A percentile compares a stretch with the other conserved stretches of the same genome.
phyloP scores from a whole-genome alignment of 2,888 invertebrate genomes.

The Lasioglossum lativentre region DNA sequence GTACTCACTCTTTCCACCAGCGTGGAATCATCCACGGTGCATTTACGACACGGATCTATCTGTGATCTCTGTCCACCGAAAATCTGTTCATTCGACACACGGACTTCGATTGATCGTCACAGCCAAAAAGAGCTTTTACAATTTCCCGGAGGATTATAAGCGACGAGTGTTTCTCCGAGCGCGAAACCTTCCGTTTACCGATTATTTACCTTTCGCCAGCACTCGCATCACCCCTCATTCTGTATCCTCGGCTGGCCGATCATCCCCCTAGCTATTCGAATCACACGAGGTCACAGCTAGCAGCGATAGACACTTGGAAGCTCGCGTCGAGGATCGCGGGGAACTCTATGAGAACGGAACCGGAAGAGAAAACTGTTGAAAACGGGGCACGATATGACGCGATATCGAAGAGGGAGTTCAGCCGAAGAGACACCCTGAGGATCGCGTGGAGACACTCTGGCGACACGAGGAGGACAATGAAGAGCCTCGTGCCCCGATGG shows the following conservation, averaged over 20 bases:
- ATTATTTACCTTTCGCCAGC: slow-evolving; percentile 20
- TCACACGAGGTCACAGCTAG: background rate
- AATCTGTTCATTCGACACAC: background rate
- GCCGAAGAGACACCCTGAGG: background rate
- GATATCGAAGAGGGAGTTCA: background rate
- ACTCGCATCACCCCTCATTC: slow-evolving; percentile 25
- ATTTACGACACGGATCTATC: background rate
- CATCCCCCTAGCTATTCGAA: slow-evolving; percentile 5
- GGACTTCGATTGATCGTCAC: no score
- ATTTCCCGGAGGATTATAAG: no score
- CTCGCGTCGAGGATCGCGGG: background rate
- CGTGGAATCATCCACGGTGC: background rate
- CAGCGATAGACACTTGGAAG: background rate
- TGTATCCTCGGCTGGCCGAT: background rate
- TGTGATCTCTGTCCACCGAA: background rate
- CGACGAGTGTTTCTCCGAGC: no score
- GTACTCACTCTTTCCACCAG: background rate
- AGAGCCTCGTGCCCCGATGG: background rate
- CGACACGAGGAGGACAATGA: background rate
- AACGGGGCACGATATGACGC: background rate
- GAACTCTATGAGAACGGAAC: background rate
- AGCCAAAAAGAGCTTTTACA: no score
- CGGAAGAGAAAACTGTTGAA: background rate
- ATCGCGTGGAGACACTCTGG: background rate
- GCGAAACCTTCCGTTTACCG: background rate